Conservation (phyloP, 2,113 vertebrate species). For the Labrus mixtus region DNA sequence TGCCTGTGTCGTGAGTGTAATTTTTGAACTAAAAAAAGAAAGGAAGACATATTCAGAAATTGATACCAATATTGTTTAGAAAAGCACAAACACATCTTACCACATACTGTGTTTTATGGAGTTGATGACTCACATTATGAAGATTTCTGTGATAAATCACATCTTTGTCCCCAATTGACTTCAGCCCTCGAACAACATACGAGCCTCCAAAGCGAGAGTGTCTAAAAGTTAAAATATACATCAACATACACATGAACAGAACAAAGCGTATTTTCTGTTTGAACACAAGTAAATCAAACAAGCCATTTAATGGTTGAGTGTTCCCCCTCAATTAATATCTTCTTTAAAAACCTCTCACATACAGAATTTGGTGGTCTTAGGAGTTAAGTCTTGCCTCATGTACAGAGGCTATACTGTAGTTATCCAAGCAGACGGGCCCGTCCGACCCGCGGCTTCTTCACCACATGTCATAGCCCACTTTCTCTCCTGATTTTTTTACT, state of each 20-base stretch:
- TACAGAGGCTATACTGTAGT: too few species aligned
- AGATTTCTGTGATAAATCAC: conserved; percentile 93
- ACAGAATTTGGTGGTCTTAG: too few species aligned
- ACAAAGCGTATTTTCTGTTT: background rate
- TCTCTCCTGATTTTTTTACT: too few species aligned
- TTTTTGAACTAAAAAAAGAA: conserved; percentile 86
- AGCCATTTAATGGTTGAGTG: too few species aligned
- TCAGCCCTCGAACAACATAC: conserved; percentile 92
- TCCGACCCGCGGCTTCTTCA: too few species aligned
- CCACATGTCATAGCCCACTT: too few species aligned
- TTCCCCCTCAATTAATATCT: too few species aligned
- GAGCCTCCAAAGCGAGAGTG: conserved; percentile 96
- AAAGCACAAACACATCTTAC: background rate
- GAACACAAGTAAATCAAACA: too few species aligned
- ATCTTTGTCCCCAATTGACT: conserved; percentile 91
- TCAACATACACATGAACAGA: background rate
- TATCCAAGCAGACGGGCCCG: too few species aligned
- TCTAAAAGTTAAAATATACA: conserved; percentile 70
- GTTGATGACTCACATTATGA: conserved; percentile 86
- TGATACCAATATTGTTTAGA: background rate
- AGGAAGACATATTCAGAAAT: background rate
- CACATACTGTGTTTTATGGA: background rate
- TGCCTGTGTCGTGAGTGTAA: conserved; percentile 92
- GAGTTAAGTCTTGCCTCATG: too few species aligned
- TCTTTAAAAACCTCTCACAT: too few species aligned